Evolutionary conservation across 2,797 vertebrate genomes (phyloP).

Genomic region (Macropodus opercularis): DNA sequence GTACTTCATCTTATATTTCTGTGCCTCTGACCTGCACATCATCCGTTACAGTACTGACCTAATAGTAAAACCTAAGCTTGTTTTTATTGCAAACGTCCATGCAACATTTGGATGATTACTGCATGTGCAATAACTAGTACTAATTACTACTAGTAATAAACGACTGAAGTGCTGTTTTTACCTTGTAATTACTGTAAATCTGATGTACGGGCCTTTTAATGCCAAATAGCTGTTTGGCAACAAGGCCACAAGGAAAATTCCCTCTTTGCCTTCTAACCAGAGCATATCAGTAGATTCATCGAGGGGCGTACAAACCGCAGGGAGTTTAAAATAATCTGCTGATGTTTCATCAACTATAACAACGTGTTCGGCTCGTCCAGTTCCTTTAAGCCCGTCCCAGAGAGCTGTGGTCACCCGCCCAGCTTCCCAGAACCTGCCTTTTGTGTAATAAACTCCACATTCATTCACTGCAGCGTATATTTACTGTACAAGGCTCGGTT

Average conservation of each 20-base stretch:
- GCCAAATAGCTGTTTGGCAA: too few relatives aligned
- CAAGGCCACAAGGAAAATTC: slow-evolving; percentile 45
- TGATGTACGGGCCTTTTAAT: not conserved
- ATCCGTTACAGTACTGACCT: too few relatives aligned
- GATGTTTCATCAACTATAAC: slow-evolving; percentile 55
- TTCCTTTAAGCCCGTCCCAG: slow-evolving; percentile 50
- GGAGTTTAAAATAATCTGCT: slow-evolving; percentile 66
- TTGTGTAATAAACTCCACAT: slow-evolving; percentile 58
- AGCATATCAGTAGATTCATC: slow-evolving; percentile 51
- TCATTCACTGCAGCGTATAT: too few relatives aligned
- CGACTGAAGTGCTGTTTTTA: not conserved
- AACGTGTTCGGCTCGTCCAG: slow-evolving; percentile 38
- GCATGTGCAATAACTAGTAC: not conserved
- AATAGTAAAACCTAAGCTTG: too few relatives aligned
- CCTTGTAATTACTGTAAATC: not conserved
- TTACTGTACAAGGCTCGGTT: slow-evolving; percentile 27
- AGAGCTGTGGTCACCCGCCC: slow-evolving; percentile 53
- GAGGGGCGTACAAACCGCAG: slow-evolving; percentile 40
- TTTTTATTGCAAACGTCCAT: not conserved
- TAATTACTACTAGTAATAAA: not conserved
- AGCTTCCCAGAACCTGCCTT: slow-evolving; percentile 57
- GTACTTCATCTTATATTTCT: too few relatives aligned
- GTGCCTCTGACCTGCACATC: too few relatives aligned
- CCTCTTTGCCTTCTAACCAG: slow-evolving; percentile 44
- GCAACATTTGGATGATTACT: not conserved